These are phyloP conservation scores for Adelphocoris suturalis DNA, from an alignment of 2,888 invertebrate species.

Conservation along the genomic window DNA sequence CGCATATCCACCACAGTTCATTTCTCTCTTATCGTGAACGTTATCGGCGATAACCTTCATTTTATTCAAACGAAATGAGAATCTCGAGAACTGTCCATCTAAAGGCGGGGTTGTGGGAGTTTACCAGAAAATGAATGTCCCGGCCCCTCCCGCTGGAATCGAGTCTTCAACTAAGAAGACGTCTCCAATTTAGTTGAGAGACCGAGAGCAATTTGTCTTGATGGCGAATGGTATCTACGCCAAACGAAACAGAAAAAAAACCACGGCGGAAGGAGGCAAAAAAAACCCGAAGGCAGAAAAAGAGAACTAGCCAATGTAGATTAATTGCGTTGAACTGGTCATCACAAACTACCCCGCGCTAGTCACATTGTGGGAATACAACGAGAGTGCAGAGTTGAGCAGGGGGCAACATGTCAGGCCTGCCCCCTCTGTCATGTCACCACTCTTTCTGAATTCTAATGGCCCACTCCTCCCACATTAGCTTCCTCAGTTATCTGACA, in stretches of 20 bases:
- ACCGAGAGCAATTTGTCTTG: slow-evolving; percentile 23
- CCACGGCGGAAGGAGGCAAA: background rate
- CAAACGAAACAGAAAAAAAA: slow-evolving; percentile 1
- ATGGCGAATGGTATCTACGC: background rate
- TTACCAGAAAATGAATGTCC: background rate
- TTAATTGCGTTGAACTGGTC: slow-evolving; percentile 37
- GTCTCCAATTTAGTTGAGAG: slow-evolving; percentile 23
- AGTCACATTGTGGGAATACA: slow-evolving; percentile 38
- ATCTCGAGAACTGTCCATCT: background rate
- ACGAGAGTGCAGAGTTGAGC: slow-evolving; percentile 14
- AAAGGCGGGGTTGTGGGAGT: background rate
- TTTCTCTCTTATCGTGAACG: too few relatives aligned
- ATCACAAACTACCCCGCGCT: slow-evolving; percentile 17
- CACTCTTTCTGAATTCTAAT: slow-evolving; percentile 3
- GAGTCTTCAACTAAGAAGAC: slow-evolving; percentile 20
- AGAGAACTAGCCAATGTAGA: slow-evolving; percentile 16
- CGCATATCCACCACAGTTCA: too few relatives aligned
- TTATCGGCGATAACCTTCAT: too few relatives aligned
- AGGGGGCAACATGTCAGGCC: background rate
- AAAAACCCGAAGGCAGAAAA: background rate
- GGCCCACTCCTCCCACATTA: slow-evolving; percentile 13
- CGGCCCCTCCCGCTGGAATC: background rate
- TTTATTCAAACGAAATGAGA: slow-evolving; percentile 11
- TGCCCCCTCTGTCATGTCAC: background rate
- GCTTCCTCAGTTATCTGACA: slow-evolving; percentile 11